phyloP scores from a whole-genome alignment of 2,113 vertebrate species.

The Callochromis pleurospilus region DNA sequence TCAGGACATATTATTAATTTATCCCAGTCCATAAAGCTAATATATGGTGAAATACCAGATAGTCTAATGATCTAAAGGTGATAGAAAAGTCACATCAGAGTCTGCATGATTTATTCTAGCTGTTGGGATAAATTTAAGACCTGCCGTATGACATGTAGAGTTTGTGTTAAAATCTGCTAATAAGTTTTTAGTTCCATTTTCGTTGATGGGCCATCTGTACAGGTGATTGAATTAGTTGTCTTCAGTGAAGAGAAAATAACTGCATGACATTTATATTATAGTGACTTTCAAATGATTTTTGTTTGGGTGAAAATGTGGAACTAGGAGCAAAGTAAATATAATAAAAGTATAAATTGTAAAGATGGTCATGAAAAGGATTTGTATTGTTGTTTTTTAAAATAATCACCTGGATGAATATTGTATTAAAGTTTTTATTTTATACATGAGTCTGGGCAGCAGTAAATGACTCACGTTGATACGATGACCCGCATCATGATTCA shows the following conservation, averaged over 20 bases:
- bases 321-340: not conserved
- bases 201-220: not conserved
- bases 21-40: not conserved
- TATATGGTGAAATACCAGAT: not conserved
- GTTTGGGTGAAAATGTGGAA: not conserved
- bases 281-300: not conserved
- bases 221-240: not conserved
- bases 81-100: not conserved
- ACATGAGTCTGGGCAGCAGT: not conserved
- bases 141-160: fast-evolving
- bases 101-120: not conserved
- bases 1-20: not conserved
- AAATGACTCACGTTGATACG: not conserved
- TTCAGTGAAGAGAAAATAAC: not conserved
- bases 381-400: not conserved
- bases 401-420: not conserved
- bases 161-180: not conserved
- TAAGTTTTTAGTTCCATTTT: not conserved
- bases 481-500: slow-evolving; percentile 13
- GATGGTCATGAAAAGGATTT: not conserved
- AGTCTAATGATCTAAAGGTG: not conserved
- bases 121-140: not conserved
- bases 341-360: not conserved
- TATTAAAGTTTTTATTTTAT: not conserved
- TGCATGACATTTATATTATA: not conserved